A percentile compares a stretch with the other conserved stretches of the same genome.
phyloP scores from a whole-genome alignment of 2,797 vertebrate species.

The Lacerta bilineata region DNA sequence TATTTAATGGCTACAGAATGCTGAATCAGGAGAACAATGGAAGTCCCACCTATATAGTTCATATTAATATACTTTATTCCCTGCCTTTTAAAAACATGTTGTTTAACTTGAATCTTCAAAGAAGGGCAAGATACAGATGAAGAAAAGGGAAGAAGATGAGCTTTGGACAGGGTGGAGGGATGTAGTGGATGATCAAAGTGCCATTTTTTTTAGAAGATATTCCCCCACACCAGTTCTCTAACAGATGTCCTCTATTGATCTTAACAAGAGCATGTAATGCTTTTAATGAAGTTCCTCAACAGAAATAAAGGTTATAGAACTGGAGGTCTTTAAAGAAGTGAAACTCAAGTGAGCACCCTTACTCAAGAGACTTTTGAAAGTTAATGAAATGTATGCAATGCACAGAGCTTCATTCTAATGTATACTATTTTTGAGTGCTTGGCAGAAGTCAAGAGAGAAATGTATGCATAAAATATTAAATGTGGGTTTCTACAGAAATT shows the following conservation, averaged over 20 bases:
- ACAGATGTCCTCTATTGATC: constrained; percentile 12
- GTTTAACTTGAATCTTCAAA: neutral
- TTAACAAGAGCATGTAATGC: neutral
- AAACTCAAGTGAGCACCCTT: neutral
- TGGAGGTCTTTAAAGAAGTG: neutral
- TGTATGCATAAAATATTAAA: constrained; percentile 38
- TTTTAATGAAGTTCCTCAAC: neutral
- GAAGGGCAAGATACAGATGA: neutral
- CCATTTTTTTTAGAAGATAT: neutral
- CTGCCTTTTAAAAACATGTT: neutral
- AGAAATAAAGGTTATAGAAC: constrained; percentile 12
- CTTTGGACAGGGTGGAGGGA: neutral
- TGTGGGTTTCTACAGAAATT: constrained; percentile 40
- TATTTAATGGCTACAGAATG: neutral
- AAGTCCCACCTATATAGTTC: neutral
- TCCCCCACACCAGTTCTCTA: neutral
- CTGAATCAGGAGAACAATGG: neutral
- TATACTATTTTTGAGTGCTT: neutral
- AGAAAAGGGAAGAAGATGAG: neutral
- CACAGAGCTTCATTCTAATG: neutral
- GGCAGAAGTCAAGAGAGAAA: neutral
- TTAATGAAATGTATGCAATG: neutral
- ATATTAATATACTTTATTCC: neutral
- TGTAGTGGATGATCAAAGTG: neutral
- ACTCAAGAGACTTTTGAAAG: neutral